phyloP scores from a whole-genome alignment of 2,888 invertebrate species.

The Trachelus iudaicus region DNA sequence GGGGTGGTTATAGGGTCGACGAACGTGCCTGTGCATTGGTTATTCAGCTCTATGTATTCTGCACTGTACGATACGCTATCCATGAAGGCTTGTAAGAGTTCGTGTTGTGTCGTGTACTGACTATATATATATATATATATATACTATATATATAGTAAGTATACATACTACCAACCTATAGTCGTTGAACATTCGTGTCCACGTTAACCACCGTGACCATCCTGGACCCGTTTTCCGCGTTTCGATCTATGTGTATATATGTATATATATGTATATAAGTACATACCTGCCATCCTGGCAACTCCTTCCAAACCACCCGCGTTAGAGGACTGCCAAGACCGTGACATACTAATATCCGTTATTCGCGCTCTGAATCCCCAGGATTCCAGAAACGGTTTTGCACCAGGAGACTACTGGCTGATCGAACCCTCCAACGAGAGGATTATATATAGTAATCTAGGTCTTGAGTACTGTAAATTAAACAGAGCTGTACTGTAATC shows the following conservation, averaged over 20 bases:
- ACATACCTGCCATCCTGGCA: not conserved
- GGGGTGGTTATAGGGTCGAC: constrained; percentile 29
- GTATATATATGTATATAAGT: not conserved
- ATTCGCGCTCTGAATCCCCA: constrained; percentile 18
- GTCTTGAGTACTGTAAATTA: not conserved
- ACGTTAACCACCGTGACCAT: not conserved
- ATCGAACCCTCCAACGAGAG: not conserved
- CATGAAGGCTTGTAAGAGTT: not conserved
- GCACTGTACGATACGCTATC: not conserved
- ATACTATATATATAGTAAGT: not conserved
- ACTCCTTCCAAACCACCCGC: not conserved
- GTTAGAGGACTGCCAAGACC: not conserved
- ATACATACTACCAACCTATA: not conserved
- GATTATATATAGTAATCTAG: not conserved
- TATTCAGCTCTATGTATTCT: constrained; percentile 27
- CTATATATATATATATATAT: not conserved
- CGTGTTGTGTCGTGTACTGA: not conserved
- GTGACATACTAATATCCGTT: constrained; percentile 33
- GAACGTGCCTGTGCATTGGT: constrained; percentile 45
- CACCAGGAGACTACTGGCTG: not conserved
- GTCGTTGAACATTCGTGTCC: not conserved
- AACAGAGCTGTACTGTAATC: not conserved
- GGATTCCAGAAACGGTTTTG: not conserved
- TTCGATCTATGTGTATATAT: not conserved
- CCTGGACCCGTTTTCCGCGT: not conserved